Evolutionary conservation across 2,113 vertebrate genomes (phyloP).

Genomic region (Dolichotis patagonum): DNA sequence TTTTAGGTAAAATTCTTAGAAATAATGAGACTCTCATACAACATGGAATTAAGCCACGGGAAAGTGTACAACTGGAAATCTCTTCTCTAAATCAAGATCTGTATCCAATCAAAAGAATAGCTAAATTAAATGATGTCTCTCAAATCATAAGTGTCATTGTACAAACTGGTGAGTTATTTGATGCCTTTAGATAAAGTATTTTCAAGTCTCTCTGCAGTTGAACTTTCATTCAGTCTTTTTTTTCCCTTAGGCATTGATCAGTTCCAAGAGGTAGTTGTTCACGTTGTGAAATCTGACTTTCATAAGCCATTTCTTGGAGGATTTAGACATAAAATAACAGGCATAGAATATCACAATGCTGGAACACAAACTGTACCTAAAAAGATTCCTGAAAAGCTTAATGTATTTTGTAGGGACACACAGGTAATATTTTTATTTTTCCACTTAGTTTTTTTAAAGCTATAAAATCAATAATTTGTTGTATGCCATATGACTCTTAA

Average conservation of each 20-base stretch:
- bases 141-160: constrained; percentile 91
- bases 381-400: constrained; percentile 82
- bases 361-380: constrained; percentile 91
- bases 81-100: constrained; percentile 80
- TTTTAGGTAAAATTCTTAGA: constrained; percentile 85
- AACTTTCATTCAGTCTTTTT: constrained; percentile 57
- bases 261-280: constrained; percentile 88
- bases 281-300: constrained; percentile 89
- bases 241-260: constrained; percentile 81
- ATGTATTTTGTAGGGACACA: constrained; percentile 88
- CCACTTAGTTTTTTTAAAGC: constrained; percentile 43
- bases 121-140: constrained; percentile 82
- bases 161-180: constrained; percentile 86
- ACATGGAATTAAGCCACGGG: constrained; percentile 85
- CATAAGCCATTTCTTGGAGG: constrained; percentile 94
- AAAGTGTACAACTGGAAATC: constrained; percentile 88
- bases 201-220: not conserved
- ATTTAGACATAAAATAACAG: constrained; percentile 91
- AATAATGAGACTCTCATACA: constrained; percentile 85
- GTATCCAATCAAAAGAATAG: constrained; percentile 78
- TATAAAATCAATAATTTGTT: not conserved
- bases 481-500: not conserved
- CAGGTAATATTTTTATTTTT: constrained; percentile 88
- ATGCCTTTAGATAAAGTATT: not conserved
- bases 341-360: constrained; percentile 93